A percentile compares a stretch with the other conserved stretches of the same genome.
These are phyloP conservation scores for Lordiphosa andalusiaca DNA, from an alignment of 2,888 invertebrate genomes.

Conservation along the genomic window DNA sequence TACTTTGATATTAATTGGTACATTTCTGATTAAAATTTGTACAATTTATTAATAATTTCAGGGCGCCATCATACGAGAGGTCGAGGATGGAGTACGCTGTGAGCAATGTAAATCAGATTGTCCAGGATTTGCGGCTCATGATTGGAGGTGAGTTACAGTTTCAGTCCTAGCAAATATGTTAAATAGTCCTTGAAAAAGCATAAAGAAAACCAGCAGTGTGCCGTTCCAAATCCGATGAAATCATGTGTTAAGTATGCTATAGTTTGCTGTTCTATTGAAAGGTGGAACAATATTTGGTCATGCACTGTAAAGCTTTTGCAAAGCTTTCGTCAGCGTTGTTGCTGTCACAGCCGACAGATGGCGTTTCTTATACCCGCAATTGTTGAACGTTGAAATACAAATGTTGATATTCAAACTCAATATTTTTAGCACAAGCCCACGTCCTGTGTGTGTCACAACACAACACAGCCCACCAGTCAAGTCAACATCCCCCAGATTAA, in stretches of 20 bases:
- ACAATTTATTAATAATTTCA: slow-evolving; percentile 80
- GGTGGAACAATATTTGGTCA: background rate
- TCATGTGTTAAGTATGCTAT: too few relatives aligned
- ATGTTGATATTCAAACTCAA: slow-evolving; percentile 4
- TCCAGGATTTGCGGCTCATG: slow-evolving; percentile 90
- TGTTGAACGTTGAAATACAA: background rate
- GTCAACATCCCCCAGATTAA: slow-evolving; percentile 18
- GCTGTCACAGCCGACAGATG: slow-evolving; percentile 23
- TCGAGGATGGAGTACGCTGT: slow-evolving; percentile 90
- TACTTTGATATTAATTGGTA: too few relatives aligned
- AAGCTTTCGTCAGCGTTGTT: slow-evolving; percentile 23
- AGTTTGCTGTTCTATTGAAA: too few relatives aligned
- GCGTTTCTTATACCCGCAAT: slow-evolving; percentile 9
- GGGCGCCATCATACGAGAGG: slow-evolving; percentile 93
- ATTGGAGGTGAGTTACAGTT: slow-evolving; percentile 89
- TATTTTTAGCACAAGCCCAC: slow-evolving; percentile 2
- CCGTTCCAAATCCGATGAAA: too few relatives aligned
- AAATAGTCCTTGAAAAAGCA: too few relatives aligned
- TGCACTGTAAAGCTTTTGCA: slow-evolving; percentile 49
- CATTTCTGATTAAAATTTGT: background rate
- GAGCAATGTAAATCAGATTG: slow-evolving; percentile 90
- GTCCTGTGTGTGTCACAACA: background rate
- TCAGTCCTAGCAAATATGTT: too few relatives aligned
- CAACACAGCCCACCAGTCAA: background rate
- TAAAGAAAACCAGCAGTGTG: too few relatives aligned